A percentile compares a stretch with the other conserved stretches of the same genome.
These are phyloP conservation scores for Ctenopoma kingsleyae DNA, from an alignment of 2,797 vertebrate species.

Conservation along the genomic window DNA sequence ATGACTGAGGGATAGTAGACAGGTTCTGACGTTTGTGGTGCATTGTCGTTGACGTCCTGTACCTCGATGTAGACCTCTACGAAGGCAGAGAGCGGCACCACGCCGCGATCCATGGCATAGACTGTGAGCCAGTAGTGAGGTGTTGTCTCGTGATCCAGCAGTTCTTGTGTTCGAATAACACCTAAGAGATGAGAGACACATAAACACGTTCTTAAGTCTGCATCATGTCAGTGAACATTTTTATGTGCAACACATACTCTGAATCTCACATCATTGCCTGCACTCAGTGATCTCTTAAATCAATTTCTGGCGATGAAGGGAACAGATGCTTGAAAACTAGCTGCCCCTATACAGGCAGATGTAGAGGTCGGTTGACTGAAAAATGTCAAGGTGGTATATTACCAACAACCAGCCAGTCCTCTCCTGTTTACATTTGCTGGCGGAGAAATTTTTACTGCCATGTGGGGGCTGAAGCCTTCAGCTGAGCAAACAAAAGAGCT, in stretches of 20 bases:
- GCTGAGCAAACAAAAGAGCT: conserved; percentile 80
- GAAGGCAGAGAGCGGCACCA: conserved; percentile 94
- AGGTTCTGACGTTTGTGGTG: conserved; percentile 93
- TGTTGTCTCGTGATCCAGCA: conserved; percentile 92
- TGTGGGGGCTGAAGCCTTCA: conserved; percentile 71
- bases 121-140: conserved; percentile 97
- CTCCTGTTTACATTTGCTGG: conserved; percentile 65
- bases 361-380: conserved; percentile 32
- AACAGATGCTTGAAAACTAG: conserved; percentile 26
- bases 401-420: conserved; percentile 51
- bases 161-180: conserved; percentile 91
- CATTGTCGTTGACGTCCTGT: conserved; percentile 97
- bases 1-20: conserved; percentile 95
- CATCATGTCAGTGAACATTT: conserved; percentile 10
- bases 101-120: conserved; percentile 92
- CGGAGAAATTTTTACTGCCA: conserved; percentile 56
- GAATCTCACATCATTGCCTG: conserved; percentile 18
- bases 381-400: conserved; percentile 61
- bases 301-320: conserved; percentile 22
- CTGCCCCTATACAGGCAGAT: conserved; percentile 23
- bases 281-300: conserved; percentile 31
- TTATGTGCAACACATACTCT: conserved; percentile 11
- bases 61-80: conserved; percentile 95
- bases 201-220: conserved; percentile 19
- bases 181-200: conserved; percentile 79